These are phyloP conservation scores for Sebastes iracundus DNA, from an alignment of 2,797 vertebrate species.

Conservation along the genomic window DNA sequence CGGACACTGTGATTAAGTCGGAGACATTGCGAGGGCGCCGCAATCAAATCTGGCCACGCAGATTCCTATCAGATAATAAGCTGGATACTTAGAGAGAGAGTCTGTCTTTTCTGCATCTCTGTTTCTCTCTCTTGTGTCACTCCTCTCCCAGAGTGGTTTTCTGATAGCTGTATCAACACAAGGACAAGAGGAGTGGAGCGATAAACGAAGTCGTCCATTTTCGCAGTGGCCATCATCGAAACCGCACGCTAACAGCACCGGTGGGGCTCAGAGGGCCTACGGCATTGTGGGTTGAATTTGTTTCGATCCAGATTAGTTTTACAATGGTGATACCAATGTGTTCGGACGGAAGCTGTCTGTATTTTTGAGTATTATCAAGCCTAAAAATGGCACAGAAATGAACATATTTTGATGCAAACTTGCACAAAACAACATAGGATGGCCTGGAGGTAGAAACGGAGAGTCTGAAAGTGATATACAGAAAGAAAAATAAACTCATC, in stretches of 20 bases:
- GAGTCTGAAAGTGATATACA: neutral
- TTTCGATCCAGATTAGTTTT: slow-evolving; percentile 13
- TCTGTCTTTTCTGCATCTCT: slow-evolving; percentile 18
- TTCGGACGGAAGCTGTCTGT: neutral
- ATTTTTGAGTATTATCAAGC: neutral
- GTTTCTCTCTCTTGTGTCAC: slow-evolving; percentile 23
- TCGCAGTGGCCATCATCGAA: slow-evolving; percentile 36
- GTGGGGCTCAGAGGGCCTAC: neutral
- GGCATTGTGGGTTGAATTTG: neutral
- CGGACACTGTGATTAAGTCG: slow-evolving; percentile 60
- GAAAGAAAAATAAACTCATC: slow-evolving; percentile 9
- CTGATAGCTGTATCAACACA: slow-evolving; percentile 38
- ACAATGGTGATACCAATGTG: neutral
- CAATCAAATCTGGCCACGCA: slow-evolving; percentile 50
- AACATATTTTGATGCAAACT: neutral
- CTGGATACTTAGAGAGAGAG: slow-evolving; percentile 41
- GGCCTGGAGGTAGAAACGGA: neutral
- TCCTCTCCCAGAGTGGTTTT: slow-evolving; percentile 13
- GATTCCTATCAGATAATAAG: slow-evolving; percentile 72
- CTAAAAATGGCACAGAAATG: neutral
- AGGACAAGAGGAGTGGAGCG: slow-evolving; percentile 8
- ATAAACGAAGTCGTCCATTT: slow-evolving; percentile 26
- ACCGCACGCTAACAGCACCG: slow-evolving; percentile 32
- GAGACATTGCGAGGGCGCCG: slow-evolving; percentile 37
- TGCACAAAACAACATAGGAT: neutral